These are phyloP conservation scores for Vanessa atalanta DNA, from an alignment of 1,140 invertebrate genomes.

Conservation along the genomic window DNA sequence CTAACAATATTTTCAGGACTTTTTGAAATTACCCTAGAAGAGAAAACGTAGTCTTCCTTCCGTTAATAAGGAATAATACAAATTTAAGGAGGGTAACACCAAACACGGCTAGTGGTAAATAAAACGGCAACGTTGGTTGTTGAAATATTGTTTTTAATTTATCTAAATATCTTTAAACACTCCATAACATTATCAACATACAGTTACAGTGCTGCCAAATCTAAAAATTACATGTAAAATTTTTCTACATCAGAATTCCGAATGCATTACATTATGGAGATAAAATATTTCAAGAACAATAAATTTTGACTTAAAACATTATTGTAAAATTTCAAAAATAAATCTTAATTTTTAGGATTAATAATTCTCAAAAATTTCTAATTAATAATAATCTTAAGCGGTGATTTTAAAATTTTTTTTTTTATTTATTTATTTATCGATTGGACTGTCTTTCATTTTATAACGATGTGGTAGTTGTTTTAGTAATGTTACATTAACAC, in stretches of 20 bases:
- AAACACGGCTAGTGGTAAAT: conserved; percentile 23
- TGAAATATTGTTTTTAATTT: conserved; percentile 67
- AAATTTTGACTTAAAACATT: conserved; percentile 20
- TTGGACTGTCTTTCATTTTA: not conserved
- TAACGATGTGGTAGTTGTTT: not conserved
- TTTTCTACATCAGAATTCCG: conserved; percentile 27
- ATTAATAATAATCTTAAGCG: conserved; percentile 25
- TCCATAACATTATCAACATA: conserved; percentile 71
- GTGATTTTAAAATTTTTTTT: conserved; percentile 22
- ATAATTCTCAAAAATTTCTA: conserved; percentile 29
- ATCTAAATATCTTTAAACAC: conserved; percentile 67
- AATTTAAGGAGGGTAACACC: too few species aligned
- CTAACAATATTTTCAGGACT: too few species aligned
- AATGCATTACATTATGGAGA: conserved; percentile 28
- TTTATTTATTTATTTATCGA: not conserved
- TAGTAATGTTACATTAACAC: not conserved
- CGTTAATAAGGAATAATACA: too few species aligned
- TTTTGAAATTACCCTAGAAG: too few species aligned
- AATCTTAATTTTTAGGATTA: conserved; percentile 29
- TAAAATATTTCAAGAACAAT: conserved; percentile 30
- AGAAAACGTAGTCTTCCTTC: too few species aligned
- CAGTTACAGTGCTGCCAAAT: conserved; percentile 48
- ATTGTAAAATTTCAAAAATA: conserved; percentile 38
- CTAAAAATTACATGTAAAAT: conserved; percentile 30
- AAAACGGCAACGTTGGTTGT: conserved; percentile 59